A percentile compares a stretch with the other conserved stretches of the same genome.
phyloP scores from a whole-genome alignment of 2,797 vertebrate genomes.

The Cephalopachus bancanus region DNA sequence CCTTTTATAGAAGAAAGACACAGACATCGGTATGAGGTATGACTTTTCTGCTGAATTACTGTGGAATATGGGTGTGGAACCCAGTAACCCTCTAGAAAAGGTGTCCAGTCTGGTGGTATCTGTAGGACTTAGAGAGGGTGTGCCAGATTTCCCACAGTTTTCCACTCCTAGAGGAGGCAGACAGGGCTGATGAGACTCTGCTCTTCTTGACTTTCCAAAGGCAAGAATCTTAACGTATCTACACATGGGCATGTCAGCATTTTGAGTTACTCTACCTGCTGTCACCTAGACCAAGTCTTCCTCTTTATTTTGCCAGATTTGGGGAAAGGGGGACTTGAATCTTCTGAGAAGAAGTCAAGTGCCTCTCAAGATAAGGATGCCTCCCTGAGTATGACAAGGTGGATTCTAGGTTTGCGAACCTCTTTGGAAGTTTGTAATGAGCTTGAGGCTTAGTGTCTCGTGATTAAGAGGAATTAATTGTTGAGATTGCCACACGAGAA shows the following conservation, averaged over 20 bases:
- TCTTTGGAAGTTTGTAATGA: neutral
- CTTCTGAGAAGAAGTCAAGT: neutral
- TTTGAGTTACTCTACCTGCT: neutral
- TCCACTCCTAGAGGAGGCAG: neutral
- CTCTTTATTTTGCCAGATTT: neutral
- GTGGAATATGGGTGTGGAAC: neutral
- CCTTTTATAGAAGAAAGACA: conserved; percentile 91
- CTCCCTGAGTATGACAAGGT: neutral
- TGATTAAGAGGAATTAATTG: conserved; percentile 2
- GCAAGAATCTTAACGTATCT: neutral
- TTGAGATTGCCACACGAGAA: neutral
- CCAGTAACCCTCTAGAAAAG: neutral
- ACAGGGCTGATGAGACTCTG: neutral
- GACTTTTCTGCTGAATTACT: conserved; percentile 31
- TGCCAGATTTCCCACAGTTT: neutral
- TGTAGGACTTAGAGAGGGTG: neutral
- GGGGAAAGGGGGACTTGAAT: neutral
- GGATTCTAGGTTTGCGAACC: neutral
- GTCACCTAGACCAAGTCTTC: neutral
- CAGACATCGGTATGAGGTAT: conserved; percentile 91
- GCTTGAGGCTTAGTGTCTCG: neutral
- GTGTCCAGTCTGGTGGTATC: neutral
- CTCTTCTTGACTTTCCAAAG: conserved; percentile 4
- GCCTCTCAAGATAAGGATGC: neutral
- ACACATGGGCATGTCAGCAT: neutral